Conservation (phyloP, 2,888 invertebrate species). For the Volucella inflata region DNA sequence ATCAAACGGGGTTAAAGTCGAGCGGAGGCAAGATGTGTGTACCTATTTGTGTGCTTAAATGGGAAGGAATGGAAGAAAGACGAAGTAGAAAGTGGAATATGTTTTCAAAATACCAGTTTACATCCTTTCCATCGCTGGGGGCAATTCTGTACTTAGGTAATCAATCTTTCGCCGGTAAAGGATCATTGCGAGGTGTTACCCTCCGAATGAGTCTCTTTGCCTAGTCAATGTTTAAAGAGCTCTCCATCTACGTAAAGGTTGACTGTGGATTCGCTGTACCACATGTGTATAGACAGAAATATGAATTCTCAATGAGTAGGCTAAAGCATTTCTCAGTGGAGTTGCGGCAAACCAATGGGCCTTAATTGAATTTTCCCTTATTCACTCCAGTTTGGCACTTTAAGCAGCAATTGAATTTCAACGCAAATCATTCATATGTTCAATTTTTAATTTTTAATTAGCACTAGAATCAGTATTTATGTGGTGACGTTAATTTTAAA, state of each 20-base stretch:
- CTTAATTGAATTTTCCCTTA: background rate
- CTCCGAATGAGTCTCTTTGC: background rate
- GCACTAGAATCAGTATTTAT: background rate
- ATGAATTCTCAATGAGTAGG: background rate
- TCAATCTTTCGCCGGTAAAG: slow-evolving; percentile 17
- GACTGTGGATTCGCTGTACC: background rate
- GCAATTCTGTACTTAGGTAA: background rate
- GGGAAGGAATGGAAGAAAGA: no score
- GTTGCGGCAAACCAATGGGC: background rate
- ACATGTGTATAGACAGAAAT: background rate
- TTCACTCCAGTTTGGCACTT: background rate
- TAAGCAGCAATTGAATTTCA: background rate
- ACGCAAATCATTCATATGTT: no score
- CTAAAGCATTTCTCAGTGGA: background rate
- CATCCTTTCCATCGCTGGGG: background rate
- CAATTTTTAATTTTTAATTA: background rate
- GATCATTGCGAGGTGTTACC: slow-evolving; percentile 11
- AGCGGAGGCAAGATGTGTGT: no score
- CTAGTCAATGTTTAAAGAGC: no score
- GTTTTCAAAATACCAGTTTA: background rate
- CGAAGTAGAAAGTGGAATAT: no score
- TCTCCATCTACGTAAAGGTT: background rate
- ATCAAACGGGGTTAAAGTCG: no score
- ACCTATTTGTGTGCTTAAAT: no score
- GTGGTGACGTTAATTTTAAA: background rate